Conservation (phyloP, 2,113 vertebrate genomes). For the Vanacampus margaritifer region DNA sequence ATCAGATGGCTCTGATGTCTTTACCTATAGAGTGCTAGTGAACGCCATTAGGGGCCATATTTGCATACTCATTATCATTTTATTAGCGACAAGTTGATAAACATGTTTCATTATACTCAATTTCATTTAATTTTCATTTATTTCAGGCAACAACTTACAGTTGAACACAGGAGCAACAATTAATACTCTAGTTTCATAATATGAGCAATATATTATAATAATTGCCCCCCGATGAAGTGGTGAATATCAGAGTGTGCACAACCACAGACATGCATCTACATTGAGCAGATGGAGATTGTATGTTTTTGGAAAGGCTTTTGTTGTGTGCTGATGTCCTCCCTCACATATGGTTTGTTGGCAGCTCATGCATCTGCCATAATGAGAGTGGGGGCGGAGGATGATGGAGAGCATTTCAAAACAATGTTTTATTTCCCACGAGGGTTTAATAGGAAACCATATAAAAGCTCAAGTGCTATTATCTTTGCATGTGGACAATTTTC, state of each 20-base stretch:
- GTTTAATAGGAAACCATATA: background rate
- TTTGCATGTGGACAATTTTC: background rate
- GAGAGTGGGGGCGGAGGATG: background rate
- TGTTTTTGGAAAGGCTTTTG: conserved; percentile 21
- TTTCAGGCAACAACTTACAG: too few species aligned
- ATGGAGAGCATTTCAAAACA: background rate
- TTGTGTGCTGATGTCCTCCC: conserved; percentile 18
- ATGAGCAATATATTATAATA: too few species aligned
- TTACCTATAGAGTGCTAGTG: too few species aligned
- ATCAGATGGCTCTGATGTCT: too few species aligned
- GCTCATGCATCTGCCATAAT: conserved; percentile 49
- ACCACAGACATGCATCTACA: conserved; percentile 11
- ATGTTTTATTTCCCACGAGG: background rate
- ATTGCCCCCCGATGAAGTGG: background rate
- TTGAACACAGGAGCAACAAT: too few species aligned
- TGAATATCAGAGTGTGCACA: background rate
- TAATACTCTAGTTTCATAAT: too few species aligned
- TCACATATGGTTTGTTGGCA: conserved; percentile 52
- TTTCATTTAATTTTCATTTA: too few species aligned
- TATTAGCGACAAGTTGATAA: too few species aligned
- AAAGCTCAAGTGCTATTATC: background rate
- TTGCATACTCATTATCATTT: too few species aligned
- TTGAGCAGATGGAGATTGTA: conserved; percentile 45
- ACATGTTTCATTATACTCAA: too few species aligned
- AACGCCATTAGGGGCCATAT: too few species aligned